Percentiles rank a stretch among this genome's conserved stretches.
These are phyloP conservation scores for Spilarctia lutea DNA, from an alignment of 2,888 invertebrate species.

Conservation along the genomic window DNA sequence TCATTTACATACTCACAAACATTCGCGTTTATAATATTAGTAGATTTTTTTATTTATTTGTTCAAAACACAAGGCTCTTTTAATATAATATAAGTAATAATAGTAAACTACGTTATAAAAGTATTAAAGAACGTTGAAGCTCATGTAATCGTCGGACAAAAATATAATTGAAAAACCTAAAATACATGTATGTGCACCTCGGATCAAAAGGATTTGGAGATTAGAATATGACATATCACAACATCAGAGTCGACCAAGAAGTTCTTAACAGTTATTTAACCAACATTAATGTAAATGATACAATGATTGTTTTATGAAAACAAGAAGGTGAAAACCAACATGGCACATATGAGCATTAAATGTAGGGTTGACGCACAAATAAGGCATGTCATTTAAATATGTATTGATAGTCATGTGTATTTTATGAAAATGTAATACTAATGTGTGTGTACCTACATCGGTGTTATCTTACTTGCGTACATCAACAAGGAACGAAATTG, in stretches of 20 bases:
- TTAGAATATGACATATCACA: background rate
- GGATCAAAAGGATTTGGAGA: background rate
- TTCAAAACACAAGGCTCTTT: too few species aligned
- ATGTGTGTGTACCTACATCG: background rate
- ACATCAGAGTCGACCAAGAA: background rate
- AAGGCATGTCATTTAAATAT: constrained; percentile 7
- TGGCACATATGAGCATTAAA: background rate
- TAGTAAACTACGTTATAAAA: too few species aligned
- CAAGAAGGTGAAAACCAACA: background rate
- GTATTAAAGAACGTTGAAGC: too few species aligned
- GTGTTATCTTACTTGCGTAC: background rate
- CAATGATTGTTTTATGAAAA: background rate
- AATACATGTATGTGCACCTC: too few species aligned
- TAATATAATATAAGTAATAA: too few species aligned
- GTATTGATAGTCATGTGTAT: constrained; percentile 5
- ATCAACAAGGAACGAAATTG: background rate
- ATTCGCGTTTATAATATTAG: too few species aligned
- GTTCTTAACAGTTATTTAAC: background rate
- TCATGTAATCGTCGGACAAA: too few species aligned
- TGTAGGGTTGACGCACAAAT: constrained; percentile 1
- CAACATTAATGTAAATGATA: background rate
- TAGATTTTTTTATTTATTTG: too few species aligned
- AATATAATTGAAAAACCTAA: too few species aligned
- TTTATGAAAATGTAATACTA: background rate
- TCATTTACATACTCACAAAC: too few species aligned